Evolutionary conservation across 2,113 vertebrate genomes (phyloP), one percentile per base, ranked within the genome.

Genomic region (Ornithorhynchus anatinus): DNA sequence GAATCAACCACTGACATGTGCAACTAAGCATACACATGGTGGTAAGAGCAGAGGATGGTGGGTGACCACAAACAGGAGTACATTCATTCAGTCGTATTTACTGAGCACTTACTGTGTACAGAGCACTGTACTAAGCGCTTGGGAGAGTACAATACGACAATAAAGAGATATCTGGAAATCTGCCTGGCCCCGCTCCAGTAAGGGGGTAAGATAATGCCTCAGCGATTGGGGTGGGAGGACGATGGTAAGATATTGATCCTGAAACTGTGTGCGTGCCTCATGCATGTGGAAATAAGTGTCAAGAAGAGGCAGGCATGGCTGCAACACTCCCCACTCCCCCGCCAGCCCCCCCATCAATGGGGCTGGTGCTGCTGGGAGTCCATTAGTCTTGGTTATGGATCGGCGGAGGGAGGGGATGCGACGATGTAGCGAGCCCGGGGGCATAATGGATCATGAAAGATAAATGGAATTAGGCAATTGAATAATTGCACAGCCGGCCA

Each of bases 211-310:
- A 72, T 68, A 64, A 66, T 51, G 72, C 59, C 42, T 79, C 59
- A 75, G 56, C 69, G 45, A 64, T 0, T n/a, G n/a, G n/a, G n/a
- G n/a, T n/a, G n/a, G n/a, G n/a, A n/a, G n/a, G n/a, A n/a, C n/a
- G n/a, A 78, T 85, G 79, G 84, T 82, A 39, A 82, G 81, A 66
- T 65, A 80, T 73, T 84, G 82, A 69, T 72, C 67, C 40, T 64
- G 50, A 88, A 72, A 70, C 69, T 70, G 74, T 65, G 83, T 69
- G 81, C 73, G 73, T n/a, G n/a, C n/a, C n/a, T n/a, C 35, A 63
- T 52, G 75, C 53, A 36, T 45, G 77, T 79, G 60, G 69, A 82
- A 84, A 79, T 54, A 88, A 71, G 72, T 84, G 77, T 67, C 83
- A 70, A 0, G 2, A 64, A 75, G 87, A 82, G 80, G 52, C 59